Evolutionary conservation across 2,888 invertebrate species (phyloP), one percentile per base, ranked within the genome.

Genomic region (Drosophila mulleri): DNA sequence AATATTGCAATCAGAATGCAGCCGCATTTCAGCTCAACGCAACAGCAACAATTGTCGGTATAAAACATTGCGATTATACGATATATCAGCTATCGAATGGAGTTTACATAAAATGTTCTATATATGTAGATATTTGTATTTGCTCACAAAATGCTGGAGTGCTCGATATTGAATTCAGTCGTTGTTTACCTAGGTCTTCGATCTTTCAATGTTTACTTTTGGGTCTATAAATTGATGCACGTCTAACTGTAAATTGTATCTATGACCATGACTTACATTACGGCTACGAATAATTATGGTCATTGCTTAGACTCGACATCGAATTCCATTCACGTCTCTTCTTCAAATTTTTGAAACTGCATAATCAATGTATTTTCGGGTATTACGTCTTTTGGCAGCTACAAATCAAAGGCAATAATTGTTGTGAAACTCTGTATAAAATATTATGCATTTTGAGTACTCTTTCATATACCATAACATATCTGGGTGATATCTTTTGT

Each of bases 1-100:
- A 78, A 11, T 6, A 89, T 66, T 48, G 90, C 67, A 29, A 86
- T 86, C 3, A 89, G 29, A 45, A 89, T 75, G 66, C 88, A 82
- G 26, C 90, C 90, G 35, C 72, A 70, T 32, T 52, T 75, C 2
- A 86, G 57, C 0, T 76, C 74, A 6, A 86, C 47, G 42, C 88
- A 86, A 23, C 71, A 85, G 56, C 90, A 86, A 47, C 72, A 86
- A 29, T 75, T 64, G 35, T 87, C 73, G n/a, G 78, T 71, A 56
- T 87, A 87, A 26, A 87, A 63, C 84, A 85, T 84, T 45, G 37
- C 59, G 29, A 35, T 59, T 16, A 16, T 4, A 14, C 29, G 12
- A 37, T 41, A 14, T 57, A 32, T 37, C 0, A 20, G 1, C 2
- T 16, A 7, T 18, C 14, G 2, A 11, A 18, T 6, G n/a, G 48